phyloP scores from a whole-genome alignment of 2,888 invertebrate species.

The Torymus auratus region DNA sequence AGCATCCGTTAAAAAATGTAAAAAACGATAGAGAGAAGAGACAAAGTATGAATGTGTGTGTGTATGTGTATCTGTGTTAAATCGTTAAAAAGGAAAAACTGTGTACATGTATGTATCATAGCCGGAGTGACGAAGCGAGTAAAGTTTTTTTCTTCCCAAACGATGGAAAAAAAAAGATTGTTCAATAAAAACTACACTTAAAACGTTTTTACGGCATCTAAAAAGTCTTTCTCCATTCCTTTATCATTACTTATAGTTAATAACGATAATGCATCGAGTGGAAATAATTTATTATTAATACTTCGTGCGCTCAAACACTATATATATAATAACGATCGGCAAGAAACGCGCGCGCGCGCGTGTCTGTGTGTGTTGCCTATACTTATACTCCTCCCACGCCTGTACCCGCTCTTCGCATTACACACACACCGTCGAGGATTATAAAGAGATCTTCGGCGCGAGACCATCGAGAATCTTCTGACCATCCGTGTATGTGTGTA shows the following conservation, averaged over 20 bases:
- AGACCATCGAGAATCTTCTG: constrained; percentile 6
- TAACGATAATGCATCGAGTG: constrained; percentile 31
- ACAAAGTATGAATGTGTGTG: not conserved
- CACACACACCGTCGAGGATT: constrained; percentile 12
- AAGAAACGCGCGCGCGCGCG: constrained; percentile 17
- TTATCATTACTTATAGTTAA: constrained; percentile 21
- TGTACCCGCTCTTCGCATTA: no score
- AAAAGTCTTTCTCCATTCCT: constrained; percentile 8
- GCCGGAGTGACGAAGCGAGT: constrained; percentile 3
- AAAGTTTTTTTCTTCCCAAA: constrained; percentile 11
- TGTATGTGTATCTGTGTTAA: no score
- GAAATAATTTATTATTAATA: constrained; percentile 37
- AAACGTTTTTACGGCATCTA: constrained; percentile 15
- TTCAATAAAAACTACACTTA: constrained; percentile 22
- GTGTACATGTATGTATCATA: not conserved
- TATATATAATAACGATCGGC: constrained; percentile 18
- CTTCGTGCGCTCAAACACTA: constrained; percentile 40
- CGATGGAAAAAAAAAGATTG: not conserved
- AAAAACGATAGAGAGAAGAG: constrained; percentile 15
- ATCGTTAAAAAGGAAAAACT: no score
- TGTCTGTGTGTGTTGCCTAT: no score
- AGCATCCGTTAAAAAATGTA: constrained; percentile 29
- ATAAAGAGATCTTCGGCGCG: constrained; percentile 29
- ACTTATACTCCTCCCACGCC: no score
- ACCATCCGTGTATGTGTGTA: not conserved